These are phyloP conservation scores for Carcharodon carcharias DNA, from an alignment of 2,797 vertebrate genomes.

Conservation along the genomic window DNA sequence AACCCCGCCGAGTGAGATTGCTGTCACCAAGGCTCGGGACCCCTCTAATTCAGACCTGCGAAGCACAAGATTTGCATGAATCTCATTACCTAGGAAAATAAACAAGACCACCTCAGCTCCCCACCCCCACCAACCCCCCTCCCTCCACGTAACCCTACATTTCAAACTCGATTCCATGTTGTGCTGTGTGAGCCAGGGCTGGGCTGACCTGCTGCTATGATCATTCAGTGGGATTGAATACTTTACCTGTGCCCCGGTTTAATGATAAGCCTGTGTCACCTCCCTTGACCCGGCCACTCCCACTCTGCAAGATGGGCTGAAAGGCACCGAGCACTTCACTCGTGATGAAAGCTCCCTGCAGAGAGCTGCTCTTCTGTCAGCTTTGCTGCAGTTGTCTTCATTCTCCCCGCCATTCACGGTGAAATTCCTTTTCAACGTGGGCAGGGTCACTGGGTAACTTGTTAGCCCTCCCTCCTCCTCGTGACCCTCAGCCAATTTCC, in stretches of 20 bases:
- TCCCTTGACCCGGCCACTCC: background rate
- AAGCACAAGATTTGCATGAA: conserved; percentile 22
- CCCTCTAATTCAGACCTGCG: background rate
- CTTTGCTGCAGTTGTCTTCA: background rate
- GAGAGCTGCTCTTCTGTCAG: background rate
- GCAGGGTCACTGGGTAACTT: background rate
- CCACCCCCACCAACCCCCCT: background rate
- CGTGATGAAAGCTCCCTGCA: too few species aligned
- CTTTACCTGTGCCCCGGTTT: background rate
- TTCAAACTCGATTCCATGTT: background rate
- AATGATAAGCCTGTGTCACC: background rate
- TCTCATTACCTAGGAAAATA: background rate
- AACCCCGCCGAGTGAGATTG: too few species aligned
- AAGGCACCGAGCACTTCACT: background rate
- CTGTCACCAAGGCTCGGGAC: too few species aligned
- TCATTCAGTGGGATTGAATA: background rate
- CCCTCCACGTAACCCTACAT: background rate
- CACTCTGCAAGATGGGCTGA: background rate
- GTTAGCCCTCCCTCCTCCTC: background rate
- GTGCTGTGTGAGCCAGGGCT: background rate
- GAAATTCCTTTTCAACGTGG: too few species aligned
- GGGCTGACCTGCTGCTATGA: background rate
- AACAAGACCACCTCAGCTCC: background rate
- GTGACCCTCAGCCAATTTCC: background rate
- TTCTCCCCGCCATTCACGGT: too few species aligned